A percentile compares a stretch with the other conserved stretches of the same genome.
phyloP scores from a whole-genome alignment of 2,888 invertebrate species.

The Yponomeuta cagnagella region DNA sequence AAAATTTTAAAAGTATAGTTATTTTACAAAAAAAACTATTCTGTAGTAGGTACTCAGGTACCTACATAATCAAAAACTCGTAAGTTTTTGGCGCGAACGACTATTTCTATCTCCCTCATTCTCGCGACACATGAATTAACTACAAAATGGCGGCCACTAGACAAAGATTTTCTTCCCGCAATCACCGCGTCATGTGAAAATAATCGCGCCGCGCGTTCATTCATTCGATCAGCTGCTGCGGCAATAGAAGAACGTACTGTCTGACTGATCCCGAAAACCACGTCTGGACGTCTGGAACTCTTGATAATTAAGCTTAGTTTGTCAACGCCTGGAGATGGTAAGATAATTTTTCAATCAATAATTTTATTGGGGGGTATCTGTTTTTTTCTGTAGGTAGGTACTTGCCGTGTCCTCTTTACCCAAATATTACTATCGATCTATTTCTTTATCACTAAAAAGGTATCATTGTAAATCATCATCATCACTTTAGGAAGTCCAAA shows the following conservation, averaged over 20 bases:
- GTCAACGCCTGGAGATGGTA: slow-evolving; percentile 2
- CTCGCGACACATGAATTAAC: slow-evolving; percentile 34
- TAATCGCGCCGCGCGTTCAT: slow-evolving; percentile 16
- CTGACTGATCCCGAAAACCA: background rate
- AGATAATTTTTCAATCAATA: background rate
- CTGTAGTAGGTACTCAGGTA: too few relatives aligned
- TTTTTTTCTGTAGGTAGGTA: background rate
- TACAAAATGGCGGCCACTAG: slow-evolving; percentile 57
- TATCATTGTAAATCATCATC: too few relatives aligned
- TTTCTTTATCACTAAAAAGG: too few relatives aligned
- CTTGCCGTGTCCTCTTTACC: too few relatives aligned
- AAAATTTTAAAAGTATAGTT: too few relatives aligned
- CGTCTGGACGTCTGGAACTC: background rate
- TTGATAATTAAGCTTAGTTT: background rate
- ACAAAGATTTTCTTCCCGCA: background rate
- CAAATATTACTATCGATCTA: too few relatives aligned
- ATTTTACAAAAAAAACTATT: too few relatives aligned
- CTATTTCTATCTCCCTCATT: slow-evolving; percentile 38
- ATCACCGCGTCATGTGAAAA: background rate
- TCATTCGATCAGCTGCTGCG: slow-evolving; percentile 20
- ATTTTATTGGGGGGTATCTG: background rate
- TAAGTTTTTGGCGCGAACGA: slow-evolving; percentile 2
- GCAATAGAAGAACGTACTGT: background rate
- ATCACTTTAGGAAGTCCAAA: too few relatives aligned
- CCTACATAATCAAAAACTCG: background rate